Evolutionary conservation across 2,113 vertebrate species (phyloP), one percentile per base, ranked within the genome.

Genomic region (Nanorana parkeri): DNA sequence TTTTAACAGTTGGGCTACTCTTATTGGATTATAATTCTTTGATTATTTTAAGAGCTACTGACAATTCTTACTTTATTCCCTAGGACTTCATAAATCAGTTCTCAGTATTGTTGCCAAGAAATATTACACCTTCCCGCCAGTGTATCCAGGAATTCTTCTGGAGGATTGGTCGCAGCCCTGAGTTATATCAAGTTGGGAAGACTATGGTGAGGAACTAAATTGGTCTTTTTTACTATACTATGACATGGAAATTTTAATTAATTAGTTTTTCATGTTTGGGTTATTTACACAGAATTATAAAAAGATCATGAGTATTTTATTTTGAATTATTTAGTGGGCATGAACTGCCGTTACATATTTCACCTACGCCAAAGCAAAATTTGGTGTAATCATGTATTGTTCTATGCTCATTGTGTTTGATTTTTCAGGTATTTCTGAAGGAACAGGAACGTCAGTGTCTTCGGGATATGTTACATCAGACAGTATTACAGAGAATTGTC

Each of bases 21-120:
- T 13, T 5, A 66, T 66, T n/a, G 2, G 29, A 67, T 21, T 68
- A 1, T 1, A 47, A 5, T 47, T 68, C 11, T 68, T 68, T 10
- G 26, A 65, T n/a, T 16, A 19, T 60, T n/a, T 20, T 54, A 8
- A 19, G 36, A n/a, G 17, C 16, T 11, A 41, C 3, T 63, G 10
- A 11, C 67, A 10, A 3, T 32, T 21, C 23, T 15, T 73, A 7
- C 20, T 74, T 4, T 2, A 17, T 63, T 87, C 84, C 77, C 56
- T 84, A 99, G 98, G 97, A 99, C 85, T 99, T 99, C 87, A 91
- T 96, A 66, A 94, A 90, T 83, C 97, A 97, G 88, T 99, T 96
- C 91, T 91, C 91, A 17, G 95, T 97, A 77, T 94, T 99, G 84
- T 93, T 99, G 76, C 94, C 96, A 1, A 94, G 89, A 85, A 91